Base-by-base conservation (phyloP, 1,140 invertebrate species). In the Zaprionus taronus region DNA sequence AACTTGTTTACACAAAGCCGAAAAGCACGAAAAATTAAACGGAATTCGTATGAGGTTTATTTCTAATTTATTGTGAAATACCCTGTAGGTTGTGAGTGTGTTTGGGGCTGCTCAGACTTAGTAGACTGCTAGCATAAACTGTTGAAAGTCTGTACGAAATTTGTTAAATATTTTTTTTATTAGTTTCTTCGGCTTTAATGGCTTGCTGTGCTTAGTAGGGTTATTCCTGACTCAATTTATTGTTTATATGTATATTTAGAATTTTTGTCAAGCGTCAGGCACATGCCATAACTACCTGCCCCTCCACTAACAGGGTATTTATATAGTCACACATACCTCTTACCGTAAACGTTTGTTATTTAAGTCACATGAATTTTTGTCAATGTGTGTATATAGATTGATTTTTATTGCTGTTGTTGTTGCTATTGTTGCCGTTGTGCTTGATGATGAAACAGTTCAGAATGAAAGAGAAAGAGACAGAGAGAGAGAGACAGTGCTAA, bases 321-420 rank as follows among this genome's bases (percentile, higher is more conserved):
- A 31, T n/a, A 11, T 24, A 56, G 53, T 24, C 47, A 24, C 47
- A 14, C 17, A 24, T 14, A 51, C 20, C 20, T 22, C 2, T 11
- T 24, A 4, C 11, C 47, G 20, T 24, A 49, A 22, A n/a, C 63
- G 17, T 63, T 72, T 68, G 62, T 60, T 71, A 56, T 72, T 77
- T 38, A 36, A 89, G 84, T 89, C 84, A 81, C 84, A 89, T 89
- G 84, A 89, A 87, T 87, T 83, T 81, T 89, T 58, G 84, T 87
- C 84, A 65, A 72, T 71, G 84, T 89, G 56, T 89, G 73, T 83
- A 73, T 86, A 70, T 78, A 89, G 83, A 87, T 89, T 89, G 84
- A 83, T 86, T 86, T 85, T 85, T 76, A 86, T 82, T 76, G 77
- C 69, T 70, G 41, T 36, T 77, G 63, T 28, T 28, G 28, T 69